Evolutionary conservation across 2,113 vertebrate species (phyloP), one percentile per base, ranked within the genome.

Genomic region (Cyrtonyx montezumae): DNA sequence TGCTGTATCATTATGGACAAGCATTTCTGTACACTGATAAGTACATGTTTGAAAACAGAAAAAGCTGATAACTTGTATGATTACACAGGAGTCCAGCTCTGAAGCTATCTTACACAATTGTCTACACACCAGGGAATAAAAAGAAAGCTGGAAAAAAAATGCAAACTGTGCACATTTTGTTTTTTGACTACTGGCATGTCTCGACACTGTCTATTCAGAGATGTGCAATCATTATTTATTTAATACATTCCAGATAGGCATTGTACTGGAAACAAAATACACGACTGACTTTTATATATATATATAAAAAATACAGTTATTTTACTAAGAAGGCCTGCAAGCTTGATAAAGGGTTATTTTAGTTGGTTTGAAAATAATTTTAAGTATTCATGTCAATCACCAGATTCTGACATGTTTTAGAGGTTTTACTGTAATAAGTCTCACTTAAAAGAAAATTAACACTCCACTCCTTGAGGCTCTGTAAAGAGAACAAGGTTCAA

Each of bases 401-500:
- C 68, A 58, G 32, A 65, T 82, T 93, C 45, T 73, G 22, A n/a
- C 62, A 12, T n/a, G 42, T 76, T 93, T 91, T 45, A 69, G 48
- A 69, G 36, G 14, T 49, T 86, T 62, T 73, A 76, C n/a, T 36
- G 4, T 58, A 66, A 88, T 37, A 82, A 74, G 67, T 77, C 67
- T 34, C 63, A 84, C 67, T 88, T 84, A 37, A 76, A 79, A 68
- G 56, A 88, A 95, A 92, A 93, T 82, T 74, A 82, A 28, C 63
- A 82, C 45, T 66, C 55, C 58, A 59, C 59, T 84, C 43, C 62
- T 77, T 68, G 87, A 69, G 63, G 74, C 22, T 94, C 71, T 76
- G 30, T 51, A 53, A 92, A 90, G 88, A 88, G n/a, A 59, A 88
- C 37, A 51, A 75, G 89, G 21, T 34, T 42, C 70, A 76, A 94